Conservation (phyloP, 2,113 vertebrate genomes). For the Barbus barbus region DNA sequence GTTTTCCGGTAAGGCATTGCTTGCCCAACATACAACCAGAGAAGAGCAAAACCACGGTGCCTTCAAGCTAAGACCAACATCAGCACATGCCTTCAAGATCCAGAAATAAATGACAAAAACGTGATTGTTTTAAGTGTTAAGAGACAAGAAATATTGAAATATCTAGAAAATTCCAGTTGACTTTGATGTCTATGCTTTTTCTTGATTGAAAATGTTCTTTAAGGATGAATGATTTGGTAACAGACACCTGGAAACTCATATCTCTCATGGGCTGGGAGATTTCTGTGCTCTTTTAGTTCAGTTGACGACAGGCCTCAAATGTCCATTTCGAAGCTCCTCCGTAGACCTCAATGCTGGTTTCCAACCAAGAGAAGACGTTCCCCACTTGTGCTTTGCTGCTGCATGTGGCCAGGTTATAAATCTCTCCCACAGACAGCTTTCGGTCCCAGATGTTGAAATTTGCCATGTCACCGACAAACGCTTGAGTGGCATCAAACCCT, state of each 20-base stretch:
- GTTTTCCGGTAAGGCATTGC: conserved; percentile 41
- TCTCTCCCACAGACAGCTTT: conserved; percentile 89
- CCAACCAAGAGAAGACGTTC: conserved; percentile 95
- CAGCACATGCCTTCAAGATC: conserved; percentile 22
- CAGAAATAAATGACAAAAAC: conserved; percentile 16
- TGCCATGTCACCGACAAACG: conserved; percentile 94
- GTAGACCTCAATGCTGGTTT: conserved; percentile 91
- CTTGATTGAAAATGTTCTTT: conserved; percentile 53
- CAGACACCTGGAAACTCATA: conserved; percentile 55
- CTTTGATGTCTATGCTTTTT: conserved; percentile 52
- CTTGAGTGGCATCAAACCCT: conserved; percentile 95
- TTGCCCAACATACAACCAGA: conserved; percentile 31
- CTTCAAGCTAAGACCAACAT: conserved; percentile 17
- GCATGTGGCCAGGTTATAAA: conserved; percentile 94
- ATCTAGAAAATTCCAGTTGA: conserved; percentile 64
- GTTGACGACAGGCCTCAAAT: conserved; percentile 94
- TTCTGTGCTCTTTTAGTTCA: conserved; percentile 82
- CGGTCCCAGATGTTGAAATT: conserved; percentile 98
- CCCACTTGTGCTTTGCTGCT: conserved; percentile 89
- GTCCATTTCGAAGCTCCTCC: conserved; percentile 97
- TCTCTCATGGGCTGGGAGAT: conserved; percentile 44
- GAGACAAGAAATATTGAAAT: conserved; percentile 59
- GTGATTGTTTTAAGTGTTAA: conserved; percentile 27
- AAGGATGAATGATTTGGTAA: conserved; percentile 55
- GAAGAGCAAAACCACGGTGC: conserved; percentile 23